A percentile compares a stretch with the other conserved stretches of the same genome.
phyloP scores from a whole-genome alignment of 2,888 invertebrate species.

The Diadegma fenestrale region DNA sequence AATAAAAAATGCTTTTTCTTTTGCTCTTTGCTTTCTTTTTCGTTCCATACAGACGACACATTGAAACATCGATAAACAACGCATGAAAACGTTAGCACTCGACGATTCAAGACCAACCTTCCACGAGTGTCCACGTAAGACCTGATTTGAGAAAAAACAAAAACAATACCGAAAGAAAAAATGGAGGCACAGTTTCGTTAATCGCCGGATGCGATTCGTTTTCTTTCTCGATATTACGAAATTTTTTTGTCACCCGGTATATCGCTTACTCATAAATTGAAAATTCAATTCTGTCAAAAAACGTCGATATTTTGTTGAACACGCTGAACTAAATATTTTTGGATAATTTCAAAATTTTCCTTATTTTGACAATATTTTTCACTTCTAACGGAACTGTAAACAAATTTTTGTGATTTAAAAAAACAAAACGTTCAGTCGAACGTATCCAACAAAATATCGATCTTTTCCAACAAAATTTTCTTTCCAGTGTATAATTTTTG shows the following conservation, averaged over 20 bases:
- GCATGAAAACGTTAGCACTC: slow-evolving; percentile 82
- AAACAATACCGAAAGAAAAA: slow-evolving; percentile 73
- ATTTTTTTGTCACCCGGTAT: neutral
- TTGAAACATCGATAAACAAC: slow-evolving; percentile 72
- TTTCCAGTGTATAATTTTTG: neutral
- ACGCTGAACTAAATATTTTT: too few species aligned
- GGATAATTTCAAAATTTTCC: too few species aligned
- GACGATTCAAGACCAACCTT: slow-evolving; percentile 87
- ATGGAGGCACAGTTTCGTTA: slow-evolving; percentile 78
- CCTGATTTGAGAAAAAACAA: slow-evolving; percentile 82
- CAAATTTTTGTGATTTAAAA: too few species aligned
- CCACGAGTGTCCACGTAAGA: slow-evolving; percentile 89
- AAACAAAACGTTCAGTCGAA: too few species aligned
- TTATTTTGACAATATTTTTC: too few species aligned
- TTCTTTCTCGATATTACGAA: slow-evolving; percentile 1
- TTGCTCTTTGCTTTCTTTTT: neutral
- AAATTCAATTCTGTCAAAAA: too few species aligned
- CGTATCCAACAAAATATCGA: too few species aligned
- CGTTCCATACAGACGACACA: slow-evolving; percentile 44
- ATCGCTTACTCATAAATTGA: neutral
- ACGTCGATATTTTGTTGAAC: too few species aligned
- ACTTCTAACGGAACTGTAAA: too few species aligned
- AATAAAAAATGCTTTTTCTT: neutral
- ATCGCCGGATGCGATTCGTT: slow-evolving; percentile 50
- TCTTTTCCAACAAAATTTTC: too few species aligned